phyloP scores from a whole-genome alignment of 2,888 invertebrate species.

The Timandra comae region DNA sequence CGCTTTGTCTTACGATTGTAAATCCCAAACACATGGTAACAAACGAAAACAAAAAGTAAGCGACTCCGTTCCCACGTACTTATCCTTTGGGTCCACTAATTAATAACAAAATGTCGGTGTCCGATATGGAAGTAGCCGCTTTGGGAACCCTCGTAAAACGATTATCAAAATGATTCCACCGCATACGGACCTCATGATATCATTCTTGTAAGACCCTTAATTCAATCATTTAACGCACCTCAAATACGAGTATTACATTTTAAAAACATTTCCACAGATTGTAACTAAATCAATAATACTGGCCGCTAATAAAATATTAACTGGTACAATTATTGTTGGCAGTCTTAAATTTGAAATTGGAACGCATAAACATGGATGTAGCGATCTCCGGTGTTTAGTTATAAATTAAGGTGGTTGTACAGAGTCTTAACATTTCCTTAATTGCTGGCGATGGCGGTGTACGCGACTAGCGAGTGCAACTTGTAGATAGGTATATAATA shows the following conservation, averaged over 20 bases:
- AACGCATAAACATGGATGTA: conserved; percentile 23
- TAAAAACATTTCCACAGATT: conserved; percentile 34
- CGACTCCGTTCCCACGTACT: conserved; percentile 63
- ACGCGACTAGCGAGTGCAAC: conserved; percentile 31
- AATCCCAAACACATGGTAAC: conserved; percentile 56
- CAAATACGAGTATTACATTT: too few relatives aligned
- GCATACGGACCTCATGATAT: conserved; percentile 48
- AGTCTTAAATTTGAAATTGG: conserved; percentile 25
- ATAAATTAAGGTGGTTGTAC: conserved; percentile 4
- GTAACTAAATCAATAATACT: too few relatives aligned
- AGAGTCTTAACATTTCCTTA: conserved; percentile 36
- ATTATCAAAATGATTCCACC: conserved; percentile 64
- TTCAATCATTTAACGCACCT: conserved; percentile 58
- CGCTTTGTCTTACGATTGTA: conserved; percentile 47
- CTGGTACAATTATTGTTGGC: too few relatives aligned
- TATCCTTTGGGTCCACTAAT: conserved; percentile 56
- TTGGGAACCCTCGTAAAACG: conserved; percentile 68
- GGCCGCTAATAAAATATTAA: too few relatives aligned
- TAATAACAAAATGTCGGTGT: conserved; percentile 60
- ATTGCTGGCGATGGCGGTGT: conserved; percentile 32
- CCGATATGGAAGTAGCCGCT: conserved; percentile 65
- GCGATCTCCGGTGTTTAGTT: background rate
- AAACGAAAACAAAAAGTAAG: conserved; percentile 37
- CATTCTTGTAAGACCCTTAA: conserved; percentile 52
- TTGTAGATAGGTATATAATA: conserved; percentile 37